Base-by-base conservation (phyloP, 2,888 invertebrate species). In the Chymomyza caudatula region DNA sequence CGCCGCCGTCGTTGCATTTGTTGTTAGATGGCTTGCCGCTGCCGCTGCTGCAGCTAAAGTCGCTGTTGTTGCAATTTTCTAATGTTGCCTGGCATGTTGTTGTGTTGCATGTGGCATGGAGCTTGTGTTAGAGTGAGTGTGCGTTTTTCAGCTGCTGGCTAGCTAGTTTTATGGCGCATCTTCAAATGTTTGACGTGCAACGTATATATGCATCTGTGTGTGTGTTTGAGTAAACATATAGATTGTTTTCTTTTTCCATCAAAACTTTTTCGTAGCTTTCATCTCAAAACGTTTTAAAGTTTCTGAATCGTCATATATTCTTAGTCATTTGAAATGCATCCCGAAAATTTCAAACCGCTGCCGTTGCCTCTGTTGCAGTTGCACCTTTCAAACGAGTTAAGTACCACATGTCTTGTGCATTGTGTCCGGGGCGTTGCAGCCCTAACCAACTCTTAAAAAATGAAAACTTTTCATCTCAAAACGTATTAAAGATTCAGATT, bases 311-410 rank as follows among this genome's bases (percentile, higher is more conserved):
- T n/a, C n/a, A 37, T 11, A 37, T 0, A 37, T 37, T 11, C 29
- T 37, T 37, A 2, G 3, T 2, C 3, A 11, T 37, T 37, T 11
- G 64, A 59, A 74, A 71, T 74, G 8, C 11, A 37, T 37, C 3
- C 11, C 1, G 3, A 11, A 11, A 37, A 13, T 37, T 37, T 37
- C 11, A 37, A 11, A 8, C 8, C 65, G 64, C 65, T 59, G 25
- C 66, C 29, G 49, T 57, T 44, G 63, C 47, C 65, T 64, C 63
- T 60, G 64, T 73, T 51, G 65, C 79, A 71, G 77, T 79, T 76
- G 79, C 79, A 80, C 82, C 82, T 80, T 80, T 80, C 80, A 80
- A 80, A 80, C 80, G 76, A 79, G 80, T 80, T 80, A 82, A 71
- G 74, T 71, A 67, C 64, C 68, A 44, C 37, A 51, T 44, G 37